Conservation (phyloP, 2,113 vertebrate genomes). For the Alligator mississippiensis region DNA sequence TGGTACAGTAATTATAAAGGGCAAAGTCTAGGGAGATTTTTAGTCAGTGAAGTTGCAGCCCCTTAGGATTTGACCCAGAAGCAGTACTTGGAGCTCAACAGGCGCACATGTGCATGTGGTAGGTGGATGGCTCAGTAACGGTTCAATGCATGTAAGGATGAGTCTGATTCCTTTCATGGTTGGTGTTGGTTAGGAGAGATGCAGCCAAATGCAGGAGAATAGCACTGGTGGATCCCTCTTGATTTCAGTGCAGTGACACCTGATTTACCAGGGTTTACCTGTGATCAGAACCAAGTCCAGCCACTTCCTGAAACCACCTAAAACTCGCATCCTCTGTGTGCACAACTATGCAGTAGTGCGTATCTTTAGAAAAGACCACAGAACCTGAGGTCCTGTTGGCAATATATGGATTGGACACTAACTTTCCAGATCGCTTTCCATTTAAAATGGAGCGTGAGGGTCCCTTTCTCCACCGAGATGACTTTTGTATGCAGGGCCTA, state of each 20-base stretch:
- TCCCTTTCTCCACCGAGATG: neutral
- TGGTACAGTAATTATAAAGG: neutral
- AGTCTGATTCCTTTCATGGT: neutral
- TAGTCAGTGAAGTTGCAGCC: neutral
- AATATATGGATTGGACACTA: rapidly evolving
- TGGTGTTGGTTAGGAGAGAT: neutral
- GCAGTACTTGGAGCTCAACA: neutral
- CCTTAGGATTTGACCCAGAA: neutral
- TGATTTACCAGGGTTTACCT: neutral
- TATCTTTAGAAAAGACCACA: neutral
- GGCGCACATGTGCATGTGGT: rapidly evolving
- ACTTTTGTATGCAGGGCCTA: neutral
- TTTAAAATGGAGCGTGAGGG: neutral
- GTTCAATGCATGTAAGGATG: neutral
- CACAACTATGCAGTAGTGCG: neutral
- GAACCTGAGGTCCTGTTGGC: neutral
- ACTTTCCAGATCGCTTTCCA: neutral
- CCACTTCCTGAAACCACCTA: constrained; percentile 19
- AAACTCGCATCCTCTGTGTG: constrained; percentile 3
- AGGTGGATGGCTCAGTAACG: neutral
- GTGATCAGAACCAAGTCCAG: constrained; percentile 12
- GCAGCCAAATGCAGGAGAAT: neutral
- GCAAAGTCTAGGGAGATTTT: neutral
- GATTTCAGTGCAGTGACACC: neutral
- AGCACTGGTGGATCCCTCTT: neutral